phyloP scores from a whole-genome alignment of 2,888 invertebrate species.

The Meliscaeva auricollis region DNA sequence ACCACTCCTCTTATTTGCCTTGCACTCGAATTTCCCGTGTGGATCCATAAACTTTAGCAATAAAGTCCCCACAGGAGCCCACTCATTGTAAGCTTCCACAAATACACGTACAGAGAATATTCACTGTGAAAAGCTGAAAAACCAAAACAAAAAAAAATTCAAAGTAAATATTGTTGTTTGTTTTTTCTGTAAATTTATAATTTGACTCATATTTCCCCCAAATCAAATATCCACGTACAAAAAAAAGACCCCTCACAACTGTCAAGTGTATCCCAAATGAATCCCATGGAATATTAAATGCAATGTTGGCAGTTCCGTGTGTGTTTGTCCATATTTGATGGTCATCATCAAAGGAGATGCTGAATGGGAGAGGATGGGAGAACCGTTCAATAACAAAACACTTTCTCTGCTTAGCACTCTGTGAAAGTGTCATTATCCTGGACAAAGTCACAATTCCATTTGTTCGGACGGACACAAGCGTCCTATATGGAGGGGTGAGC shows the following conservation, averaged over 20 bases:
- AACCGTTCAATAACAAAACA: conserved; percentile 50
- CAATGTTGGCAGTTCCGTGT: conserved; percentile 28
- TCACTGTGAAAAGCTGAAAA: neutral
- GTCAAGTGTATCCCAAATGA: conserved; percentile 6
- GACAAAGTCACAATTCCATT: conserved; percentile 39
- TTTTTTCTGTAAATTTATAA: conserved; percentile 39
- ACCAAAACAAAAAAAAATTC: neutral
- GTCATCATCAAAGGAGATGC: conserved; percentile 31
- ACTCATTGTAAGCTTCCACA: conserved; percentile 1
- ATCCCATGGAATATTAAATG: conserved; percentile 59
- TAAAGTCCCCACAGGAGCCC: conserved; percentile 43
- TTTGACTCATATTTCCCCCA: conserved; percentile 36
- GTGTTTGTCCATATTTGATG: conserved; percentile 29
- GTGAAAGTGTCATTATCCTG: conserved; percentile 63
- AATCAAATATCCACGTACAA: neutral
- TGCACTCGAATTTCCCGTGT: conserved; percentile 49
- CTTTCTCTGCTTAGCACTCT: conserved; percentile 46
- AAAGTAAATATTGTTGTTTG: conserved; percentile 42
- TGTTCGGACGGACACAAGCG: neutral
- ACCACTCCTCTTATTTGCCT: conserved; percentile 55
- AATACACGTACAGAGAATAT: conserved; percentile 9
- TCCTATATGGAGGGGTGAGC: neutral
- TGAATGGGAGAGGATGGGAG: neutral
- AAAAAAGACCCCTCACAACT: neutral
- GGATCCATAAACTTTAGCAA: conserved; percentile 65